phyloP scores from a whole-genome alignment of 1,140 invertebrate genomes.

The Mycetomoellerius zeteki region DNA sequence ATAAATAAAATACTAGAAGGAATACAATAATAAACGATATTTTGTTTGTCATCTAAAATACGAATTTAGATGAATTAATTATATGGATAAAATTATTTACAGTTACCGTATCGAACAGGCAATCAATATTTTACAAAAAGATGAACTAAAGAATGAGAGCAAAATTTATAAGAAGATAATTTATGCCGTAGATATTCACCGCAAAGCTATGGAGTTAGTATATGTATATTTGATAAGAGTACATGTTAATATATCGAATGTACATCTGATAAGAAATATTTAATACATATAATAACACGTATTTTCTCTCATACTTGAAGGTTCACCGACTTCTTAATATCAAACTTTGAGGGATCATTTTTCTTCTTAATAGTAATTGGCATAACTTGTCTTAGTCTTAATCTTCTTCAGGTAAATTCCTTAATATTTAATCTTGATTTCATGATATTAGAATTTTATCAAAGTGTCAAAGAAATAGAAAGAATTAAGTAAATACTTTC shows the following conservation, averaged over 20 bases:
- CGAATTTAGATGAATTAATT: background rate
- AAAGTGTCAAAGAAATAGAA: too few species aligned
- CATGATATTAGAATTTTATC: background rate
- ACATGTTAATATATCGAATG: too few species aligned
- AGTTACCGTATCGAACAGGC: conserved; percentile 40
- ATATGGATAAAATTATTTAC: background rate
- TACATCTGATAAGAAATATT: background rate
- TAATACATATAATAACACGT: background rate
- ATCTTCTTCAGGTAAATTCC: conserved; percentile 24
- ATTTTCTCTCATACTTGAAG: background rate
- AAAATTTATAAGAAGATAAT: background rate
- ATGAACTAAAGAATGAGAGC: background rate
- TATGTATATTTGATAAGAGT: background rate
- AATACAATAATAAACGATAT: background rate
- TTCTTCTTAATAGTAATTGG: conserved; percentile 20
- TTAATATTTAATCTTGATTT: background rate
- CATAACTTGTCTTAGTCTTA: background rate
- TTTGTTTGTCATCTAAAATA: background rate
- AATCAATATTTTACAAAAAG: background rate
- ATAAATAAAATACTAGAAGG: background rate
- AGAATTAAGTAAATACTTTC: too few species aligned
- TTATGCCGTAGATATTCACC: conserved; percentile 35
- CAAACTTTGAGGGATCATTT: conserved; percentile 9
- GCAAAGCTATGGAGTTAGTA: conserved; percentile 35
- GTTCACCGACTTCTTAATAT: background rate